A percentile compares a stretch with the other conserved stretches of the same genome.
Evolutionary conservation across 2,797 vertebrate genomes (phyloP).

Genomic region (Cercopithecus diana): DNA sequence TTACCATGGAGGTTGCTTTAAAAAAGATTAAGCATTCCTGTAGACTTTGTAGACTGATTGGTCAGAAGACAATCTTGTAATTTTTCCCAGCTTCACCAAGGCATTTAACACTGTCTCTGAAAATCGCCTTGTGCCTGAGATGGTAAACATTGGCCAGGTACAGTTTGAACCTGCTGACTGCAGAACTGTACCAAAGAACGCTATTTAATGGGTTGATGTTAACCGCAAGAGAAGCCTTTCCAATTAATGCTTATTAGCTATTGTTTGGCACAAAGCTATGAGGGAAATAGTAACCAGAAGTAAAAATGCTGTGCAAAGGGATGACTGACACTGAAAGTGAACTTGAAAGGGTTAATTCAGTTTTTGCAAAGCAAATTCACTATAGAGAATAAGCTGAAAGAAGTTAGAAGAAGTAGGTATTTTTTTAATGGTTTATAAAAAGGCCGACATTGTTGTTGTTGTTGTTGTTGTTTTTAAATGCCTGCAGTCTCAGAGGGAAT

Average conservation of each 20-base stretch:
- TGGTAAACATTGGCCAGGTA: background rate
- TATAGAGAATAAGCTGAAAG: background rate
- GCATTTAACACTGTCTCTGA: background rate
- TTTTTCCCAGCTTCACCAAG: background rate
- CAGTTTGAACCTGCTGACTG: background rate
- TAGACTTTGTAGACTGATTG: background rate
- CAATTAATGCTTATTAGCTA: background rate
- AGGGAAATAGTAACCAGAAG: background rate
- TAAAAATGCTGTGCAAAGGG: background rate
- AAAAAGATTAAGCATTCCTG: background rate
- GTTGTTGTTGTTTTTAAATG: background rate
- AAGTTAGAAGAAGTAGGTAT: background rate
- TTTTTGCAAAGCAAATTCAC: background rate
- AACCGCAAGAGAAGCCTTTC: background rate
- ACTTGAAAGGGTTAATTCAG: background rate
- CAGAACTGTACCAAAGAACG: background rate
- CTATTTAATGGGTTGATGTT: background rate
- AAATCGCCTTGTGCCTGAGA: background rate
- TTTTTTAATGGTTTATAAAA: background rate
- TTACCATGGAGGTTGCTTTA: background rate
- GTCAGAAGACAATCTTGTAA: background rate
- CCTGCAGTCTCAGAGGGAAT: background rate
- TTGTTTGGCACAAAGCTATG: background rate
- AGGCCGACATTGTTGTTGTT: background rate
- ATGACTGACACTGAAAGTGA: background rate